Evolutionary conservation across 2,888 invertebrate genomes (phyloP), one percentile per base, ranked within the genome.

Genomic region (Brenthis hecate): DNA sequence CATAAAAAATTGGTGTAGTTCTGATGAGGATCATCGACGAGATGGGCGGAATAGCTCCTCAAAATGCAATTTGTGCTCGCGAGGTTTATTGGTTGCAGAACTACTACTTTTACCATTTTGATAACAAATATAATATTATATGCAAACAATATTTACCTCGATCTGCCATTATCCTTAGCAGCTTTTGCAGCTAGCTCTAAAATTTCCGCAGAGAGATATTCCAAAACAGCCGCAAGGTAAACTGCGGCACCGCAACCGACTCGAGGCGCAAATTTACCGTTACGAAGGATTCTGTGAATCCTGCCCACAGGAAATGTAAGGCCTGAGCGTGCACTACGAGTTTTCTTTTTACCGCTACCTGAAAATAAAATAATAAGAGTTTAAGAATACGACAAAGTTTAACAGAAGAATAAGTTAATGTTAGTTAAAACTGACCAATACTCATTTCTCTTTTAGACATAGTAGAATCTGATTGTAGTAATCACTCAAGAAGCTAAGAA

Each of bases 121-220:
- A 28, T 28, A 8, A 36, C 6, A 36, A 36, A 36, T 36, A 36
- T 36, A 8, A 36, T 2, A 36, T 6, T 43, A 43, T 8, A 43
- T 11, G 36, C 36, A 43, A 80, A 78, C 13, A 66, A 54, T 73
- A 55, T 19, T 48, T 69, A 83, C 87, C 95, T 93, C 2, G 94
- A 92, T 84, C 95, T 96, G 77, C 95, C 95, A 85, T 96, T 96
- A 79, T 96, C 95, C 51, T 93, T 84, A 0, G 95, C 95, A 16
- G 95, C 95, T 75, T 95, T 95, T 8, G 94, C 95, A 6, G 95
- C 94, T 83, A 95, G 89, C 77, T 95, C 95, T 69, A 95, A 80
- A 14, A 95, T 94, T 91, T 96, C 96, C 71, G 96, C 95, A 14
- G 96, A 94, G 58, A 95, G 80, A 77, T 95, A 95, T 77, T 95